Conservation (phyloP, 2,113 vertebrate species). For the Piprites chloris region DNA sequence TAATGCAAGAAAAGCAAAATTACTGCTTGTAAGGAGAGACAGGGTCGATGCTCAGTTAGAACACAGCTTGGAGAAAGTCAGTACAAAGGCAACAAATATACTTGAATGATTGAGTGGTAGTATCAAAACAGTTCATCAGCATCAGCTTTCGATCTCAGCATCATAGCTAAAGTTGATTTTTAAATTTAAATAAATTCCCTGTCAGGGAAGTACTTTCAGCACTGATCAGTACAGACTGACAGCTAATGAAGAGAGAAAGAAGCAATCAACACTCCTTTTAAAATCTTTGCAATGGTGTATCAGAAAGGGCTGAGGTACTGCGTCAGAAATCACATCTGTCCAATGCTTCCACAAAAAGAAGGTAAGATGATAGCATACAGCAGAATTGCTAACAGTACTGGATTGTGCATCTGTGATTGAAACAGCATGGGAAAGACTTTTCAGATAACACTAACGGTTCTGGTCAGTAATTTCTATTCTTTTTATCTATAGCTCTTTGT, state of each 20-base stretch:
- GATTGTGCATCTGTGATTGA: neutral
- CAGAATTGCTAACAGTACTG: neutral
- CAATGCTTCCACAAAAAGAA: neutral
- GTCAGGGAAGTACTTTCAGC: neutral
- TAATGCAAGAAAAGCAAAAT: neutral
- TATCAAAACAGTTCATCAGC: neutral
- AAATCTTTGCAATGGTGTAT: neutral
- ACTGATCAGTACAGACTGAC: neutral
- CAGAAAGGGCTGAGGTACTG: neutral
- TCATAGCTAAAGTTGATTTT: neutral
- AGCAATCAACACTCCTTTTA: neutral
- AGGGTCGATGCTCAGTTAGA: neutral
- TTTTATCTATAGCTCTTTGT: neutral
- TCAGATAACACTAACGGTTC: fast-evolving
- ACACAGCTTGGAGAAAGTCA: neutral
- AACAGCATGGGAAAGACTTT: fast-evolving
- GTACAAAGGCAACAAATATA: neutral
- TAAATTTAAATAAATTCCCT: neutral
- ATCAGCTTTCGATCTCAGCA: neutral
- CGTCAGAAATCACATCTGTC: neutral
- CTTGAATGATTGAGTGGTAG: neutral
- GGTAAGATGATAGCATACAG: neutral
- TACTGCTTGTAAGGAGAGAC: neutral
- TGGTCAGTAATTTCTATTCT: neutral
- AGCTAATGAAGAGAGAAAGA: neutral